Conservation (phyloP, 92 coral and sea anemone genomes). For the Parazoanthus swiftii region DNA sequence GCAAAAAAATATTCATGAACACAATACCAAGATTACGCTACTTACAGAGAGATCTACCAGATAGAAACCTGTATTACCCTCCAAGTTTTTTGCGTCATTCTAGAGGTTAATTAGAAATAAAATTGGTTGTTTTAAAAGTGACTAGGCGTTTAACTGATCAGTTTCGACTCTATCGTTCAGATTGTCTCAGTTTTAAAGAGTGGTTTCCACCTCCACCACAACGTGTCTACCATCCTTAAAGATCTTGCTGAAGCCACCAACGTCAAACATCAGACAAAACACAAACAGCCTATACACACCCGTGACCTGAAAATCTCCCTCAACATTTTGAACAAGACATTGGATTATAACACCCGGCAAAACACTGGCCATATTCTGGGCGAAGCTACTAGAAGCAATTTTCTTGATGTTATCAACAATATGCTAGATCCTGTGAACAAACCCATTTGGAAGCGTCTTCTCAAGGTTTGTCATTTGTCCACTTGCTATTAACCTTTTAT, state of each 20-base stretch:
- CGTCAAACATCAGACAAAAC: neutral
- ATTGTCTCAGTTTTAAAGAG: neutral
- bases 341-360: neutral
- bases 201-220: neutral
- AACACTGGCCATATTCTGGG: neutral
- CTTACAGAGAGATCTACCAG: too few relatives aligned
- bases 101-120: too few relatives aligned
- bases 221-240: neutral
- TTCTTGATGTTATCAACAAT: constrained; percentile 7
- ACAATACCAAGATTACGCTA: too few relatives aligned
- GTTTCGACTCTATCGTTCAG: neutral
- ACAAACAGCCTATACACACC: neutral
- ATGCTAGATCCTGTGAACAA: neutral
- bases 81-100: too few relatives aligned
- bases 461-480: neutral
- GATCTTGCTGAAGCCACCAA: constrained; percentile 2
- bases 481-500: neutral
- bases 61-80: too few relatives aligned
- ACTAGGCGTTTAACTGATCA: too few relatives aligned
- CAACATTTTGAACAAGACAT: neutral
- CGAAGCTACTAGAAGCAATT: neutral
- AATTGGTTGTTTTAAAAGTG: too few relatives aligned
- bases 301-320: neutral
- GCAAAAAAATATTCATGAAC: too few relatives aligned
- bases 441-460: neutral